Percentiles rank a stretch among this genome's conserved stretches.
Evolutionary conservation across 2,113 vertebrate genomes (phyloP).

Genomic region (Nesoenas mayeri): DNA sequence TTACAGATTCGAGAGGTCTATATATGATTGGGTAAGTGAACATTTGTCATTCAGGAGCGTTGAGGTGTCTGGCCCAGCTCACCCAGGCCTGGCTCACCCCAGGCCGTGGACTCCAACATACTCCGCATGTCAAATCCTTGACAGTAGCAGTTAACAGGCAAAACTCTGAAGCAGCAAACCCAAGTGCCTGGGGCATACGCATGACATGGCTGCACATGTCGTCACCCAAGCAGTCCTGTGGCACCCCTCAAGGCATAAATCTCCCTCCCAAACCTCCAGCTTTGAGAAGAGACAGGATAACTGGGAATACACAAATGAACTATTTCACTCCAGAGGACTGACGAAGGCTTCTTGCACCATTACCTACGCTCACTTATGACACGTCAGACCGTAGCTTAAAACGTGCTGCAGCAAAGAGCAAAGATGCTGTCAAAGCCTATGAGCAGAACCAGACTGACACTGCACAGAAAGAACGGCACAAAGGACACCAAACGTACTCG

Average conservation of each 20-base stretch:
- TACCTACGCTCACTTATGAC: background rate
- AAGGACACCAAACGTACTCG: background rate
- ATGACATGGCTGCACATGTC: rapidly evolving
- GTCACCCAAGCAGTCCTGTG: background rate
- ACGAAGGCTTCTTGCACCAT: background rate
- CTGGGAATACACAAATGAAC: too few species aligned
- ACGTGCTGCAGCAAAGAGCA: background rate
- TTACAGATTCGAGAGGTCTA: background rate
- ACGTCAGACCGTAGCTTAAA: background rate
- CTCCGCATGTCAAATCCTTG: background rate
- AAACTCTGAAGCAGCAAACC: background rate
- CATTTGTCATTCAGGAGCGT: background rate
- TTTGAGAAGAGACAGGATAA: too few species aligned
- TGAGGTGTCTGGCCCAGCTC: background rate
- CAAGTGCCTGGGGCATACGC: background rate
- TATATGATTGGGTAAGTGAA: rapidly evolving
- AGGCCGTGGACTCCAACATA: rapidly evolving
- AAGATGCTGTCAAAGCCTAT: background rate
- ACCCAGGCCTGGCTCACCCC: background rate
- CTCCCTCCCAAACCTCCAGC: background rate
- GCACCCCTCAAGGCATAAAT: background rate
- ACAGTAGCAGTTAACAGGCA: background rate
- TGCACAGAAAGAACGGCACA: background rate
- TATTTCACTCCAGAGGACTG: background rate
- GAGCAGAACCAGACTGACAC: background rate